Base-by-base conservation (phyloP, 2,888 invertebrate genomes). In the Barypeithes pellucidus region DNA sequence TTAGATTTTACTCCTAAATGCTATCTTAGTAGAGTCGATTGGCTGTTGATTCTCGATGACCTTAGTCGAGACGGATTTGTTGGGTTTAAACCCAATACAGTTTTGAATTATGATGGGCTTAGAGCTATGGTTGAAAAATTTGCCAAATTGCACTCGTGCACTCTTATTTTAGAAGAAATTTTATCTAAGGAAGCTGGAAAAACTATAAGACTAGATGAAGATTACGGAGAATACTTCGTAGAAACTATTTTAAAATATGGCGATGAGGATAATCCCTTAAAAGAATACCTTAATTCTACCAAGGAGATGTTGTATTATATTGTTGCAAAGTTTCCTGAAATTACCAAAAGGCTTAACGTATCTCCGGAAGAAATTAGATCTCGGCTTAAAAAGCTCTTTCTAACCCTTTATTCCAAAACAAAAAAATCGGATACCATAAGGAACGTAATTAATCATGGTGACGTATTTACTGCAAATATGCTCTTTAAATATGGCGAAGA, bases 31-130 rank as follows among this genome's bases (percentile, higher is more conserved):
- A 82, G 83, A 39, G 73, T 80, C 1, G 78, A 79, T 22, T 77
- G 85, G 57, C 62, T 83, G 9, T 72, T 87, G 3, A 80, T 87
- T 4, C 82, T 87, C 33, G 86, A 88, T 73, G 84, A 87, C 52
- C 75, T 87, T 14, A 54, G 74, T 62, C 20, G 63, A 20, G 0
- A 67, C 69, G 60, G 76, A 24, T 81, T 70, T 61, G 43, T 41
- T n/a, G 52, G 61, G 8, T 16, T 75, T 29, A 50, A 73, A 2
- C 52, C 72, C 4, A 65, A 68, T 52, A 36, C 8, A 8, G 14
- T 52, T 18, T 52, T 65, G 22, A 36, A 65, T 72, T 80, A 36
- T 16, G 67, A 81, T 2, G 76, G 79, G 52, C n/a, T 50, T 2
- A 50, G 11, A n/a, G 50, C 50, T 1, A 22, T 16, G 3, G 22